Base-by-base conservation (phyloP, 2,113 vertebrate genomes). In the Menidia beryllina region DNA sequence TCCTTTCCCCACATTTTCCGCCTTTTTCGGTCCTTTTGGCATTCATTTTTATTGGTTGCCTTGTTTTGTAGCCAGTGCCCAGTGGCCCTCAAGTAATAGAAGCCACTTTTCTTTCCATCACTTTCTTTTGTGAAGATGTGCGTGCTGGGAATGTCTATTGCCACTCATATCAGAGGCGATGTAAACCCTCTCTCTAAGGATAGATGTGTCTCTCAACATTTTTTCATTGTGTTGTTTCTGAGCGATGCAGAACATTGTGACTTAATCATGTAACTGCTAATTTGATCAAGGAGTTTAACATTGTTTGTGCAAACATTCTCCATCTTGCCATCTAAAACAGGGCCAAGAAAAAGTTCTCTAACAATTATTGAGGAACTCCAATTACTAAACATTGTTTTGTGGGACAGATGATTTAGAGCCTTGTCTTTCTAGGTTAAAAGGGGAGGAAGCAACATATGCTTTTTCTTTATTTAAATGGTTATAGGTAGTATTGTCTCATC, bases 81-180 rank as follows among this genome's bases (percentile, higher is more conserved):
- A 87, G 85, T 88, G 86, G 78, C 88, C 91, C 56, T 57, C 39
- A 48, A 60, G 71, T 66, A 79, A 90, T 83, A 83, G 74, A 83
- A 72, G 59, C 70, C 63, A 61, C 27, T 70, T 81, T 89, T 85
- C 75, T 82, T 75, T 67, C 20, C 60, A 70, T 69, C 14, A 2
- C 75, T 85, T 89, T 72, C 79, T 80, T 92, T 87, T 86, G 84
- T 88, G 41, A 64, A 79, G 87, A 75, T 86, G 89, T 92, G 77
- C 87, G 89, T 93, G 91, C 86, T 59, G 64, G 71, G 92, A 94
- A 94, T 94, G 82, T 93, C 93, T 94, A 93, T 93, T 81, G 86
- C 91, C 91, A 91, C 94, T 96, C 93, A 91, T 90, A 91, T 94
- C 92, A 94, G 91, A 94, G 94, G 93, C 96, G 93, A 86, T 93